Base-by-base conservation (phyloP, 2,888 invertebrate genomes). In the Diplolepis rosae region DNA sequence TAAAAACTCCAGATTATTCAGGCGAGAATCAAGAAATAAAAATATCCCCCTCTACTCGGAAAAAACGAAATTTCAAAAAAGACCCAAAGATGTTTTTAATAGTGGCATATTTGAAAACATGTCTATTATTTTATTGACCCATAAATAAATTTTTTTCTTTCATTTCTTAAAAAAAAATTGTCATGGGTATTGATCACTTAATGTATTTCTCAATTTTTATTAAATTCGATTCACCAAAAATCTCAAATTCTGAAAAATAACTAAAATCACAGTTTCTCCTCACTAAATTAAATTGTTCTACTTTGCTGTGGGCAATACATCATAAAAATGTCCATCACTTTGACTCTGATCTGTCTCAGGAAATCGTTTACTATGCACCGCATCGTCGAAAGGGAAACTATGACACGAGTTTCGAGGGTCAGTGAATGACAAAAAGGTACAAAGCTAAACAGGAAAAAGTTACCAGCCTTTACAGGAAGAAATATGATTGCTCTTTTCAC, bases 281-380 rank as follows among this genome's bases (percentile, higher is more conserved):
- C 7, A 27, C n/a, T 61, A 61, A 15, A 24, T 39, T 6, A 39
- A 39, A 39, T 61, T 24, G 24, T 11, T 4, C 15, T 48, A 24
- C 61, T 24, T 61, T 27, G 3, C 39, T 39, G 32, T 24, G 9
- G 9, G 24, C 7, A 61, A 61, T 61, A 27, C 7, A 61, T 61
- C 61, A 61, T 61, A 61, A 61, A 39, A 18, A 35, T 22, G 39
- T 39, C 13, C n/a, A 24, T n/a, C 35, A 3, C n/a, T 61, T 61
- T 61, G 32, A 22, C 39, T n/a, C 35, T 24, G 35, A 24, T 39
- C 22, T 39, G 22, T 61, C 61, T 61, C 39, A 24, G 27, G n/a
- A 61, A 61, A 39, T 15, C 61, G 61, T 39, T 61, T 39, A 61
- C 39, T 61, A 61, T 61, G 35, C 61, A 61, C 39, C 61, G n/a